Evolutionary conservation across 2,113 vertebrate species (phyloP), one percentile per base, ranked within the genome.

Genomic region (Ammodytes marinus): DNA sequence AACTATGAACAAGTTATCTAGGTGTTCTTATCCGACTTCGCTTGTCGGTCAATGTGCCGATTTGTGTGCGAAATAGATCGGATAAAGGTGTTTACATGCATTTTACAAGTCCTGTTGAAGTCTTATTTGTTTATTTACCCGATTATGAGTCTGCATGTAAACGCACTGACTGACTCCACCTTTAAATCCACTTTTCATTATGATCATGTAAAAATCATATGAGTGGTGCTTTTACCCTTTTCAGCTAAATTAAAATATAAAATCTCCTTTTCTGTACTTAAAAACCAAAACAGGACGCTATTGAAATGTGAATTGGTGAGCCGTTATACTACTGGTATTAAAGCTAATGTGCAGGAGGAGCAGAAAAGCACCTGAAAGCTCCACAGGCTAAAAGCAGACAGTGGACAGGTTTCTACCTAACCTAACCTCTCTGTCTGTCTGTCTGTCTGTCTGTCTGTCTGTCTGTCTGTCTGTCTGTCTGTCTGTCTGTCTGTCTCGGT

Each of bases 291-390:
- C 1, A 0, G 5, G 11, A 2, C 40, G 0, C 58, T 10, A 1
- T 35, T 79, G 67, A 83, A 58, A 67, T 65, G 58, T 63, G 74
- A 80, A 10, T 54, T 43, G 63, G 49, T 54, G 19, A 53, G 42
- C 35, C 9, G 1, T 37, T 52, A n/a, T n/a, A 40, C 65, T 61
- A 27, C 6, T 4, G 12, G 50, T 65, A 35, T 14, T 27, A 65
- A 95, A 95, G 54, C 93, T 94, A 94, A 95, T 72, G 84, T 95
- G 95, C 10, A 92, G 27, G 92, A 39, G 94, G 92, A 63, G 19
- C 67, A 60, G 58, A 69, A 27, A 63, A 69, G 69, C 80, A 80
- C 80, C 70, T 77, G 73, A 80, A 96, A 84, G 83, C 47, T 46
- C 54, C 57, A 66, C 50, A 64, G 13, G 35, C 54, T 73, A 17